These are phyloP conservation scores for Paguma larvata DNA, from an alignment of 2,797 vertebrate genomes.

Conservation along the genomic window DNA sequence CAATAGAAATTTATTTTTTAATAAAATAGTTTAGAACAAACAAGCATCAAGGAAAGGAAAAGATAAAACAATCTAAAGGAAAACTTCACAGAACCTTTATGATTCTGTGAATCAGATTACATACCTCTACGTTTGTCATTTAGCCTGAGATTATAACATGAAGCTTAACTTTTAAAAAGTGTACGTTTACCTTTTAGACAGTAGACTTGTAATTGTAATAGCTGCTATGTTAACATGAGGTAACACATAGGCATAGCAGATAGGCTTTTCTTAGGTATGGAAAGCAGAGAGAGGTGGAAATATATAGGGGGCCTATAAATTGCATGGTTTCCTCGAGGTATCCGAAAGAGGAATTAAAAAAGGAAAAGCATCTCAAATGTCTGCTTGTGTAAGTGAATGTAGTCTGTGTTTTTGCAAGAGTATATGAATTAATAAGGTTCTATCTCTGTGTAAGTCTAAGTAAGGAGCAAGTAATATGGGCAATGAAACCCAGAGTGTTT, in stretches of 20 bases:
- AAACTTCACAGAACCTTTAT: neutral
- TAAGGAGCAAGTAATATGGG: constrained; percentile 16
- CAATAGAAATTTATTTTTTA: constrained; percentile 5
- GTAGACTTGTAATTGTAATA: neutral
- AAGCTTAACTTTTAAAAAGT: constrained; percentile 11
- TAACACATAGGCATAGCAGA: neutral
- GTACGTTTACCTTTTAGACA: neutral
- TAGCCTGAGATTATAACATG: neutral
- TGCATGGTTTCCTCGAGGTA: neutral
- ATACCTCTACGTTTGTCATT: neutral
- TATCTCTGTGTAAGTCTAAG: neutral
- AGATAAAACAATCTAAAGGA: neutral
- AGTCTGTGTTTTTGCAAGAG: neutral
- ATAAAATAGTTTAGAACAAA: neutral
- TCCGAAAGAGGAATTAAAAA: neutral
- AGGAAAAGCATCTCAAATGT: neutral
- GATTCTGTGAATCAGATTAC: neutral
- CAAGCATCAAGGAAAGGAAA: neutral
- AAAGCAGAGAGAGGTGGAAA: neutral
- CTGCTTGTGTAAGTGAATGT: neutral
- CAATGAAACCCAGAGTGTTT: neutral
- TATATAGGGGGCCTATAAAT: neutral
- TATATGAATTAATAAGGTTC: neutral
- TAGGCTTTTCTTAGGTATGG: neutral
- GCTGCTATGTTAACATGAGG: neutral